phyloP scores from a whole-genome alignment of 2,113 vertebrate genomes.

The Neofelis nebulosa region DNA sequence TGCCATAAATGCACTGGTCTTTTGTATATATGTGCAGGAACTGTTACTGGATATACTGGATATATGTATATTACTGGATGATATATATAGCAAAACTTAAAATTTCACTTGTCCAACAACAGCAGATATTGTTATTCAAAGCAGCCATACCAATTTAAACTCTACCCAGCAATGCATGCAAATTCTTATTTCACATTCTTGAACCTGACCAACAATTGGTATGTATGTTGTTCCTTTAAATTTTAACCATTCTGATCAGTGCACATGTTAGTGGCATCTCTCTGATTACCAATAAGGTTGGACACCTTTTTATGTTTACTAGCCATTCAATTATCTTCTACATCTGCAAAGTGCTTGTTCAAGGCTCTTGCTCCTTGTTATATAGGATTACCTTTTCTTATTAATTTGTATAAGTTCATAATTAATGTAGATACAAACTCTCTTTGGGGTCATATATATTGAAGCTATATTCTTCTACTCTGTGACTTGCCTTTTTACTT shows the following conservation, averaged over 20 bases:
- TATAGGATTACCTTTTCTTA: background rate
- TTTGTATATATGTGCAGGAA: background rate
- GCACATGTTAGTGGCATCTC: background rate
- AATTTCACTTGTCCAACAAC: background rate
- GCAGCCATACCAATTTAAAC: background rate
- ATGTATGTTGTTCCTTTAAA: background rate
- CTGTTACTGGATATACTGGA: background rate
- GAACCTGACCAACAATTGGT: background rate
- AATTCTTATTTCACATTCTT: conserved; percentile 3
- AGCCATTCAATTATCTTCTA: background rate
- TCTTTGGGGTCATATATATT: background rate
- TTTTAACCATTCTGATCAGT: background rate
- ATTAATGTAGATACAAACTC: background rate
- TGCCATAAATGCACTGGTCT: background rate
- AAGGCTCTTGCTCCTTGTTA: background rate
- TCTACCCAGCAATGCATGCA: background rate
- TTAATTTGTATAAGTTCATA: background rate
- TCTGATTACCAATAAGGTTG: background rate
- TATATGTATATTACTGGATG: background rate
- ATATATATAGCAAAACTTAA: background rate
- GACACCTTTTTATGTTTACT: background rate
- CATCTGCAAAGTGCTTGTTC: background rate
- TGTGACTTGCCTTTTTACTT: background rate
- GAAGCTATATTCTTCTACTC: background rate
- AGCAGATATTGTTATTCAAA: background rate